Evolutionary conservation across 2,797 vertebrate genomes (phyloP), one percentile per base, ranked within the genome.

Genomic region (Ceyx erithaca): DNA sequence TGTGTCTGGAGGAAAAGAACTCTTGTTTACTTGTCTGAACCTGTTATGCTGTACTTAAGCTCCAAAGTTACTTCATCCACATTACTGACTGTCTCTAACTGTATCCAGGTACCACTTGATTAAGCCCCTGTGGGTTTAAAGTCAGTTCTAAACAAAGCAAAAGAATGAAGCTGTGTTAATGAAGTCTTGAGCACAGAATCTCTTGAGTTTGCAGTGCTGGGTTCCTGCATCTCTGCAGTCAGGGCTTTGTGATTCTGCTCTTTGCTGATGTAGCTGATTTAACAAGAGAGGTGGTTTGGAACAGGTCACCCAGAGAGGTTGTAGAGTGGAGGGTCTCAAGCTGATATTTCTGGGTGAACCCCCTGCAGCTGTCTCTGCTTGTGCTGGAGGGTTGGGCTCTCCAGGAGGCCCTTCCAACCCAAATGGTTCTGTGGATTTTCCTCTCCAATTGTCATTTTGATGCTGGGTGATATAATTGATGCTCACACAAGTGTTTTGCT

Each of bases 1-100:
- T 77, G 91, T 88, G 83, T 95, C 91, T 92, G 87, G 82, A 90
- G 59, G 40, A 79, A 68, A 41, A 73, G 77, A 45, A 67, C 64
- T 89, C 59, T 91, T 91, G 91, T 96, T 94, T 88, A 88, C 61
- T 82, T 68, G 13, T 86, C 71, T 91, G 80, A 93, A 63, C 75
- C 55, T 73, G 51, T 89, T 95, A 33, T 40, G 57, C n/a, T 72
- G 46, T 72, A n/a, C 35, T 81, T 91, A 58, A 71, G 33, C 80
- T 88, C 25, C 45, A 28, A 5, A 91, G 90, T 78, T 80, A 67
- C 70, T 95, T 83, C 45, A 71, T 75, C 66, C 15, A 28, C 57
- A 78, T 80, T 28, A 37, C 1, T 1, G 28, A 83, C 26, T 67
- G 57, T 86, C 64, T 92, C 80, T 61, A 72, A 0, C 55, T 84